Percentiles rank a stretch among this genome's conserved stretches.
phyloP scores from a whole-genome alignment of 2,113 vertebrate species.

The Rhynchomys soricoides region DNA sequence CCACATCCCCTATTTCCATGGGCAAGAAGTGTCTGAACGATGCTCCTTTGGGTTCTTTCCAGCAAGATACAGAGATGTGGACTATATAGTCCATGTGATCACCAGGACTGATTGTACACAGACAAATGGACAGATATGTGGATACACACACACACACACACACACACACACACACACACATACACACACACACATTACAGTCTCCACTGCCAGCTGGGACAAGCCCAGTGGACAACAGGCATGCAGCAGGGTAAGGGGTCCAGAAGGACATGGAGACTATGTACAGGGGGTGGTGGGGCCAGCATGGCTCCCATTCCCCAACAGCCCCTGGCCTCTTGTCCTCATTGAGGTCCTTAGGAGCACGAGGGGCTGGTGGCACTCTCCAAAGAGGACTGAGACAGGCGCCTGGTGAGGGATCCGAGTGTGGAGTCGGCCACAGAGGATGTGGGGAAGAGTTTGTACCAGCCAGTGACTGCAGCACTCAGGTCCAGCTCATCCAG shows the following conservation, averaged over 20 bases:
- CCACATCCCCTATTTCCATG: neutral
- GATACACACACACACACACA: neutral
- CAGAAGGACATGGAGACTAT: slow-evolving; percentile 76
- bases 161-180: neutral
- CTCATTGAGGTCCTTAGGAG: slow-evolving; percentile 85
- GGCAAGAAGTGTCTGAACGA: neutral
- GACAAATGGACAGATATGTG: slow-evolving; percentile 40
- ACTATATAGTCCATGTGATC: slow-evolving; percentile 46
- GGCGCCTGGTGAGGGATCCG: slow-evolving; percentile 94
- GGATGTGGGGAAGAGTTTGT: slow-evolving; percentile 99
- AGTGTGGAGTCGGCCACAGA: slow-evolving; percentile 97
- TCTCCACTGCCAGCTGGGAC: slow-evolving; percentile 72
- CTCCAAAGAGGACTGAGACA: slow-evolving; percentile 98
- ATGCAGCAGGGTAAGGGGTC: slow-evolving; percentile 40
- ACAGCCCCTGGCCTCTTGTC: slow-evolving; percentile 17
- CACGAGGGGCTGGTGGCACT: slow-evolving; percentile 97
- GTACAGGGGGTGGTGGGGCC: slow-evolving; percentile 77
- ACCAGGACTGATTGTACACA: slow-evolving; percentile 56
- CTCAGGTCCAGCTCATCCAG: slow-evolving; percentile 98
- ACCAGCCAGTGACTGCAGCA: slow-evolving; percentile 93
- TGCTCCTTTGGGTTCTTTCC: slow-evolving; percentile 65
- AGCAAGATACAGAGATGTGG: slow-evolving; percentile 50
- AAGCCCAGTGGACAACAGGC: slow-evolving; percentile 71
- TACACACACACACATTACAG: neutral
- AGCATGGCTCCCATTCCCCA: neutral